Conservation (phyloP, 2,113 vertebrate species). For the Lepisosteus oculatus region DNA sequence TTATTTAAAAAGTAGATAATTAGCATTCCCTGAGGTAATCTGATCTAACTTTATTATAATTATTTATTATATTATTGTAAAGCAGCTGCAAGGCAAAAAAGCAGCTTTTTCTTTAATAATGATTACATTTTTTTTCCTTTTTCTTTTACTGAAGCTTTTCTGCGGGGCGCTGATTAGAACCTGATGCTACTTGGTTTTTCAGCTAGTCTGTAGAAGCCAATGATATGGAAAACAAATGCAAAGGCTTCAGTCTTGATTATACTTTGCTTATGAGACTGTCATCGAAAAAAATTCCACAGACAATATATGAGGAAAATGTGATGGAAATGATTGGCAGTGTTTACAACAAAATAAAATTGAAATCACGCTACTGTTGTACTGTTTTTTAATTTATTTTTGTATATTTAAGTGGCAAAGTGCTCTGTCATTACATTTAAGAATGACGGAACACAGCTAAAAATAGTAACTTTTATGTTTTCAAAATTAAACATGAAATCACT, state of each 20-base stretch:
- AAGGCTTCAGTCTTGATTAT: slow-evolving; percentile 38
- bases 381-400: too few relatives aligned
- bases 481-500: too few relatives aligned
- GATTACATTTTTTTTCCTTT: slow-evolving; percentile 36
- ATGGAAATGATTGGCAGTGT: background rate
- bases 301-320: background rate
- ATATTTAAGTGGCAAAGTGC: too few relatives aligned
- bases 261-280: slow-evolving; percentile 18
- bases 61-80: slow-evolving; percentile 60
- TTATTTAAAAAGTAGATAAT: slow-evolving; percentile 47
- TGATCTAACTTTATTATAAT: slow-evolving; percentile 53
- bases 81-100: slow-evolving; percentile 45
- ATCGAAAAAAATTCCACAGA: background rate
- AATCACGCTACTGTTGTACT: too few relatives aligned
- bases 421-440: too few relatives aligned
- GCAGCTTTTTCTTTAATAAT: slow-evolving; percentile 42
- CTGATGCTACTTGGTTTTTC: slow-evolving; percentile 30
- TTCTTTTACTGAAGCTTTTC: slow-evolving; percentile 32
- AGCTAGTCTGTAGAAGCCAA: slow-evolving; percentile 33
- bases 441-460: too few relatives aligned
- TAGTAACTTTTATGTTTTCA: too few relatives aligned
- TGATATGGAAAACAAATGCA: slow-evolving; percentile 32
- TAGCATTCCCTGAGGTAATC: slow-evolving; percentile 39
- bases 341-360: too few relatives aligned
- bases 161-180: slow-evolving; percentile 48